Conservation (phyloP, 2,797 vertebrate species). For the Eulemur mongoz region DNA sequence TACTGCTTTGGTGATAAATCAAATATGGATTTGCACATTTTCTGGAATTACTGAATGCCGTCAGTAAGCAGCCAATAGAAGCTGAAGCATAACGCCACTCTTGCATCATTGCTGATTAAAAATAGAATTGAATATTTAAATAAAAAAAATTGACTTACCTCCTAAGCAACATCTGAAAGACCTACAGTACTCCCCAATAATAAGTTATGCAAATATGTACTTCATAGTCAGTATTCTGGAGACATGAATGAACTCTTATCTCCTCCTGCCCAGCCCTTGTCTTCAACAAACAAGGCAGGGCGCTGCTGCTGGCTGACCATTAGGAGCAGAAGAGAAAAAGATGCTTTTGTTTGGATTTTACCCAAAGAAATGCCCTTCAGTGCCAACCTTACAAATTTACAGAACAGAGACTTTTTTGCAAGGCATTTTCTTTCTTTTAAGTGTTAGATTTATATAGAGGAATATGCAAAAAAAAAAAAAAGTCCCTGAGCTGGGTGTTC, state of each 20-base stretch:
- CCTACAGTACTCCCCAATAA: neutral
- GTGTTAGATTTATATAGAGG: neutral
- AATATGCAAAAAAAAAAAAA: neutral
- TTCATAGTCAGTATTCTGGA: neutral
- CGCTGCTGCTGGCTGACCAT: fast-evolving
- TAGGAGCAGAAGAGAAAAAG: neutral
- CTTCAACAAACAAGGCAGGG: neutral
- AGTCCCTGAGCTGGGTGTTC: no score
- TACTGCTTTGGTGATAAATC: neutral
- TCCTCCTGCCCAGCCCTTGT: neutral
- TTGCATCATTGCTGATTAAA: neutral
- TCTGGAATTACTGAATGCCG: neutral
- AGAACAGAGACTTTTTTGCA: neutral
- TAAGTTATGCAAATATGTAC: conserved; percentile 28
- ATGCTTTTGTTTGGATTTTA: neutral
- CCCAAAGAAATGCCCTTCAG: neutral
- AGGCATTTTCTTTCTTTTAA: neutral
- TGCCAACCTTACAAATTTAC: neutral
- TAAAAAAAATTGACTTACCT: conserved; percentile 24
- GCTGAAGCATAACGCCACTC: neutral
- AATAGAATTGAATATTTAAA: conserved; percentile 40
- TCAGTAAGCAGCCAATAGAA: neutral
- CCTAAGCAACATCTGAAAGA: neutral
- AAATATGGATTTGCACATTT: neutral
- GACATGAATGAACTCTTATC: neutral